Base-by-base conservation (phyloP, 2,888 invertebrate genomes). In the Leptinotarsa juncta region DNA sequence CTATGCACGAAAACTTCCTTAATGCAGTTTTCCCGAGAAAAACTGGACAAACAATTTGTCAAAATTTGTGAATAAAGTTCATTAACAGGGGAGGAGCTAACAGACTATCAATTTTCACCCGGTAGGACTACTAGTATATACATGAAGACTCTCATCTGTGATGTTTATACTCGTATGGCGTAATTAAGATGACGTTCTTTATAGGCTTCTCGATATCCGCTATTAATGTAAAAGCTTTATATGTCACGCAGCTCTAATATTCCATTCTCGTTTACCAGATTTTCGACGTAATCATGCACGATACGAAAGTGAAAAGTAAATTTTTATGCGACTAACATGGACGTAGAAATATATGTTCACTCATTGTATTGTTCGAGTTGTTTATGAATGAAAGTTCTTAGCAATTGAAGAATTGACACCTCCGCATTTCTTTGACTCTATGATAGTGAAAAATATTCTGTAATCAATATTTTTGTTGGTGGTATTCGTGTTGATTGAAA, bases 151-250 rank as follows among this genome's bases (percentile, higher is more conserved):
- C 42, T 62, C 62, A 62, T 62, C 62, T 16, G 23, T 42, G 10
- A 62, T 42, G 62, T 16, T 42, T 18, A 62, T 49, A 18, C 50
- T 42, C 10, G 42, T 42, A 42, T 42, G 16, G 68, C 48, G 69
- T 69, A 69, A 69, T 69, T 60, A 57, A 57, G 69, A 69, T 69
- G 55, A 23, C 60, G n/a, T 69, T 57, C 42, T 69, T 69, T 69
- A 69, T 55, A 32, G 69, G 57, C 69, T 69, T 69, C 69, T 23
- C 60, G 57, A 60, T 69, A 69, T 57, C 69, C 69, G 57, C 55
- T 57, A 57, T 69, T 69, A 60, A 42, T 57, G 57, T 53, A 20
- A 48, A 60, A 69, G 57, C 69, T 57, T 49, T 48, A 69, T 49
- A 55, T 69, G 69, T 57, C 14, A 50, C 42, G 62, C 62, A 62